phyloP scores from a whole-genome alignment of 35 echinoderm and acorn worm species.

The Apostichopus parvimensis region DNA sequence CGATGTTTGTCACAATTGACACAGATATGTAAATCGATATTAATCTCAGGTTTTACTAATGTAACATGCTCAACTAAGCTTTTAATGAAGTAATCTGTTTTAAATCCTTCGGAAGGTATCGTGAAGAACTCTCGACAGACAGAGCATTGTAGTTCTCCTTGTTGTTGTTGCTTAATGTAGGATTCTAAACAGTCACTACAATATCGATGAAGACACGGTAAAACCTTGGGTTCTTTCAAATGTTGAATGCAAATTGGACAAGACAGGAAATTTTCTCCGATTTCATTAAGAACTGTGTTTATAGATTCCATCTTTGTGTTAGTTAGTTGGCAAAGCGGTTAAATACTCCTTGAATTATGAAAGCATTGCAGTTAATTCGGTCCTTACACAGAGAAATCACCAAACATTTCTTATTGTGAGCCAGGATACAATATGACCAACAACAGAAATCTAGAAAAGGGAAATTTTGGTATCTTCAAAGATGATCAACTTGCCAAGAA shows the following conservation, averaged over 20 bases:
- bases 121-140: background rate
- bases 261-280: background rate
- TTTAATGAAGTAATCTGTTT: background rate
- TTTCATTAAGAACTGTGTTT: background rate
- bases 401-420: no score
- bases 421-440: no score
- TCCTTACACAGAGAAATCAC: no score
- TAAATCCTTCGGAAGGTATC: background rate
- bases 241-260: conserved; percentile 2
- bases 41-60: background rate
- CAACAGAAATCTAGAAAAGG: no score
- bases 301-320: background rate
- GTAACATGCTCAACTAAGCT: background rate
- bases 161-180: no score
- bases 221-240: background rate
- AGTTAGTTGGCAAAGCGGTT: no score
- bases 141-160: background rate
- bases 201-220: conserved; percentile 1
- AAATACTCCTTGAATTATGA: background rate
- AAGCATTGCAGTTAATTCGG: no score
- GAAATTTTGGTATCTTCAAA: no score
- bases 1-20: background rate
- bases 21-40: background rate
- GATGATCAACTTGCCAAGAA: no score
- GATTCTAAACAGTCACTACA: background rate